Percentiles rank a stretch among this genome's conserved stretches.
These are phyloP conservation scores for Agriopis aurantiaria DNA, from an alignment of 2,888 invertebrate genomes.

Conservation along the genomic window DNA sequence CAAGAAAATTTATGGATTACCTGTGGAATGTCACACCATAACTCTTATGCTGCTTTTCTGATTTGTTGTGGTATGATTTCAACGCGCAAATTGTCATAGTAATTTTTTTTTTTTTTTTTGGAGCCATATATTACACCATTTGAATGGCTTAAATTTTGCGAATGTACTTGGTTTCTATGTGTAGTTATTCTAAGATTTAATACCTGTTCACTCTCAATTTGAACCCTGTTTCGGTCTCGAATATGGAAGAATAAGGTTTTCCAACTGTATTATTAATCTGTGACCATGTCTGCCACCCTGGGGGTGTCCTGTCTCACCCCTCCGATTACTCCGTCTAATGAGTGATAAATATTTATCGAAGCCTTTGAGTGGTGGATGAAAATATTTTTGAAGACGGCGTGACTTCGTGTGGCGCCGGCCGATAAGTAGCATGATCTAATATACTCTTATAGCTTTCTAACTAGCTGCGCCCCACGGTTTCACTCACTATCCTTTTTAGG, in stretches of 20 bases:
- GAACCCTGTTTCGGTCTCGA: too few species aligned
- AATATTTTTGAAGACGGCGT: constrained; percentile 26
- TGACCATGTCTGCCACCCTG: constrained; percentile 26
- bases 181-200: too few species aligned
- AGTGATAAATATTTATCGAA: constrained; percentile 63
- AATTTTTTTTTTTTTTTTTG: too few species aligned
- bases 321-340: constrained; percentile 50
- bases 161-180: too few species aligned
- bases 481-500: neutral
- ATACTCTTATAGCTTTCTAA: neutral
- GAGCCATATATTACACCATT: too few species aligned
- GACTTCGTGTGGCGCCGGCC: neutral
- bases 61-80: too few species aligned
- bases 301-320: constrained; percentile 31
- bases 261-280: constrained; percentile 7
- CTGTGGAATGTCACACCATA: too few species aligned
- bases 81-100: too few species aligned
- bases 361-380: constrained; percentile 36
- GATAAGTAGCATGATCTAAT: constrained; percentile 1
- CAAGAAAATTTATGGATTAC: too few species aligned
- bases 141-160: too few species aligned
- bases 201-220: too few species aligned
- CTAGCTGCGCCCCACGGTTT: neutral
- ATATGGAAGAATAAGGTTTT: neutral
- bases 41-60: too few species aligned